Conservation (phyloP, 2,797 vertebrate species). For the Nothura maculosa region DNA sequence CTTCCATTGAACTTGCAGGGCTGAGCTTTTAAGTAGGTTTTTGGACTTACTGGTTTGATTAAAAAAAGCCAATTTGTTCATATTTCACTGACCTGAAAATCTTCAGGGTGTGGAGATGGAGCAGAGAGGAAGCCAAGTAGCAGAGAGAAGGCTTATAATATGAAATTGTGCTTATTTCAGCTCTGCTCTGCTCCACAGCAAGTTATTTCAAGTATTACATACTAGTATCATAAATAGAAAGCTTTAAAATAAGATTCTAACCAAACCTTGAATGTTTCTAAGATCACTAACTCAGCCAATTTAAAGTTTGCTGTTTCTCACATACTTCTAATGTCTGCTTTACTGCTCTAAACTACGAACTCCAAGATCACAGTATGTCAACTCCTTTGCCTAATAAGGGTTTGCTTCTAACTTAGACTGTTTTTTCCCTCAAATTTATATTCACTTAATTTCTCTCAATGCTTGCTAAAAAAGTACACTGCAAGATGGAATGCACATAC, state of each 20-base stretch:
- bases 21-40: neutral
- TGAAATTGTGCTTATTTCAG: constrained; percentile 4
- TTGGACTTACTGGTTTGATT: neutral
- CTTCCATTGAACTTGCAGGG: neutral
- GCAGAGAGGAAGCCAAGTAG: neutral
- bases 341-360: neutral
- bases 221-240: neutral
- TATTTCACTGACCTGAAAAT: constrained; percentile 40
- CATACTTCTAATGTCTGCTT: neutral
- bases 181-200: neutral
- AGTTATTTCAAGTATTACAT: neutral
- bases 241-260: neutral
- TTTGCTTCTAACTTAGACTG: neutral
- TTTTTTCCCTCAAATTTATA: neutral
- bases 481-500: neutral
- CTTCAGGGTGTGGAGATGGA: neutral
- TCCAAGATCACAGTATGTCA: neutral
- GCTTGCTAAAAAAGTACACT: fast-evolving
- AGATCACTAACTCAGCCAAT: neutral
- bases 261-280: neutral
- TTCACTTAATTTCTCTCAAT: neutral
- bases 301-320: neutral
- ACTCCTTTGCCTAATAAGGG: neutral
- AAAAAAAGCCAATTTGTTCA: constrained; percentile 27
- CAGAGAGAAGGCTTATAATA: neutral